Conservation (phyloP, 1,140 invertebrate genomes). For the Papilio xuthus region DNA sequence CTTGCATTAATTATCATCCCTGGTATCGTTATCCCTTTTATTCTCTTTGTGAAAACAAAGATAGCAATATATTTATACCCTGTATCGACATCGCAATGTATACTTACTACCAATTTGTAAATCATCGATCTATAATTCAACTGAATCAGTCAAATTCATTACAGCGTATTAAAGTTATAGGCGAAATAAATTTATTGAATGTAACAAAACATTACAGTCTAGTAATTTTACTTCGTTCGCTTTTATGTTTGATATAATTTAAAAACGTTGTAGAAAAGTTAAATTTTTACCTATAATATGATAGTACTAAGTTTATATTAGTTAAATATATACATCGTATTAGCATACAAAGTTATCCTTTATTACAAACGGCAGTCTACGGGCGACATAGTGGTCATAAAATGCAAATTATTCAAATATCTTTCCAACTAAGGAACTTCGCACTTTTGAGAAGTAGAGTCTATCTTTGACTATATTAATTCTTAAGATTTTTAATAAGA, state of each 20-base stretch:
- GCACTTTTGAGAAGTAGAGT: neutral
- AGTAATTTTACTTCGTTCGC: too few relatives aligned
- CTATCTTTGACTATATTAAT: neutral
- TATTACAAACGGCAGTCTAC: slow-evolving; percentile 2
- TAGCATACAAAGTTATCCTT: neutral
- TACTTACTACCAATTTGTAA: neutral
- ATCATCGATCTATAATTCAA: too few relatives aligned
- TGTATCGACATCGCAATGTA: neutral
- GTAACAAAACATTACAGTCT: neutral
- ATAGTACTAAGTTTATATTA: too few relatives aligned
- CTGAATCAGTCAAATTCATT: neutral
- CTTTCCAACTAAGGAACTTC: slow-evolving; percentile 8
- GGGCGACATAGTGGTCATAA: neutral
- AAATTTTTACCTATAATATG: neutral
- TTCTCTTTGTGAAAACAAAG: too few relatives aligned
- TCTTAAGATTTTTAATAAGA: neutral
- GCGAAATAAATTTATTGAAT: neutral
- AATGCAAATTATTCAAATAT: slow-evolving; percentile 25
- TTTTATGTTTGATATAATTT: too few relatives aligned
- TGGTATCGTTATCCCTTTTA: too few relatives aligned
- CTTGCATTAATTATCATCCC: too few relatives aligned
- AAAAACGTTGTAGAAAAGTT: too few relatives aligned
- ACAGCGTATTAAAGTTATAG: neutral
- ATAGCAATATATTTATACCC: neutral
- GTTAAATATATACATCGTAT: neutral